Percentiles rank a stretch among this genome's conserved stretches.
Conservation (phyloP, 2,888 invertebrate genomes). For the Eupithecia tripunctaria region DNA sequence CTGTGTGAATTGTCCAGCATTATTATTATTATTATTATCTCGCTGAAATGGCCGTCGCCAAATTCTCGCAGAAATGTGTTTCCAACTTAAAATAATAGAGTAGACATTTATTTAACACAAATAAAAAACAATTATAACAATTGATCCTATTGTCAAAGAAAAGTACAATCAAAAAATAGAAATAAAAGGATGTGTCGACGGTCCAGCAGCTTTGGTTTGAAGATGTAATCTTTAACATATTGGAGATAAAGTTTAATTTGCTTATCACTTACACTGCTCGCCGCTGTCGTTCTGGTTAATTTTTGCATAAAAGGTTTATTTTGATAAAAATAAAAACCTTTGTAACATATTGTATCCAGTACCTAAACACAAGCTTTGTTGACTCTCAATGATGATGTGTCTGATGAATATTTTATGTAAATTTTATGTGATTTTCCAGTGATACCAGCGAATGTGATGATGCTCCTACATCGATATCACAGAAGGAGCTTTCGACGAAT, state of each 20-base stretch:
- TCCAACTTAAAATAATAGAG: not conserved
- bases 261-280: not conserved
- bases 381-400: too few relatives aligned
- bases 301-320: too few relatives aligned
- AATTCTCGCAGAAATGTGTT: not conserved
- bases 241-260: not conserved
- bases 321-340: too few relatives aligned
- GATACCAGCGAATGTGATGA: conserved; percentile 69
- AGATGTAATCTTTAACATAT: not conserved
- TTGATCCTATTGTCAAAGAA: too few relatives aligned
- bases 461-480: conserved; percentile 25
- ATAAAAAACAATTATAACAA: too few relatives aligned
- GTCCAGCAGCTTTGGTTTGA: not conserved
- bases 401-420: not conserved
- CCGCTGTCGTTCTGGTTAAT: not conserved
- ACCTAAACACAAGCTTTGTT: too few relatives aligned
- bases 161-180: too few relatives aligned
- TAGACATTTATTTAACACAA: too few relatives aligned
- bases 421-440: conserved; percentile 12
- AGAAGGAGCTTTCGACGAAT: not conserved
- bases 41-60: not conserved
- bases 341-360: too few relatives aligned
- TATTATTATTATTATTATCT: too few relatives aligned
- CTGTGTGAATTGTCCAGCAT: too few relatives aligned
- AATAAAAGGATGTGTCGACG: not conserved